Percentiles rank a stretch among this genome's conserved stretches.
Conservation (phyloP, 2,113 vertebrate species). For the Cynoglossus semilaevis region DNA sequence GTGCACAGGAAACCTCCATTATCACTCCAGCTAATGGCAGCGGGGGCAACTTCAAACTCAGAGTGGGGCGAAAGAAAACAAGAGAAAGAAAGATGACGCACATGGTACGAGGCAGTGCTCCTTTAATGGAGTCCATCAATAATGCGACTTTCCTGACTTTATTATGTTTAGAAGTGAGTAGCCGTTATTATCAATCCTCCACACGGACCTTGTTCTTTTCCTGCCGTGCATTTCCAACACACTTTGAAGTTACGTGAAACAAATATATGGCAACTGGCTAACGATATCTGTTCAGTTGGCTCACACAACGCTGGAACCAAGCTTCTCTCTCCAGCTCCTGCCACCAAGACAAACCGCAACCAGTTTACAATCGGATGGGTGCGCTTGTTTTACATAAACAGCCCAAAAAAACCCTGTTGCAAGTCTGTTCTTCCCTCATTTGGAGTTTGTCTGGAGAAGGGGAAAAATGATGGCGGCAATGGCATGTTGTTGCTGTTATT, state of each 20-base stretch:
- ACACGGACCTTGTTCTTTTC: conserved; percentile 33
- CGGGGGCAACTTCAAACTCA: conserved; percentile 50
- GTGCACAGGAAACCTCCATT: conserved; percentile 66
- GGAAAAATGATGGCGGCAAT: conserved; percentile 47
- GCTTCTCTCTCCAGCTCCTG: conserved; percentile 33
- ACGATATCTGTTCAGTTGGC: conserved; percentile 43
- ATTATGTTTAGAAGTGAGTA: conserved; percentile 59
- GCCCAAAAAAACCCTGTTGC: conserved; percentile 76
- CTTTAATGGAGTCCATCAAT: conserved; percentile 70
- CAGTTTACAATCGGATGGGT: conserved; percentile 72
- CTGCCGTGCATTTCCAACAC: conserved; percentile 46
- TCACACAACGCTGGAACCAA: conserved; percentile 51
- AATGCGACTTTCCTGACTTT: conserved; percentile 49
- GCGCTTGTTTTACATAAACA: conserved; percentile 75
- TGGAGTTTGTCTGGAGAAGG: conserved; percentile 75
- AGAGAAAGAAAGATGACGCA: conserved; percentile 53
- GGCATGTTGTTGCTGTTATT: conserved; percentile 58
- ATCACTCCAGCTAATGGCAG: conserved; percentile 61
- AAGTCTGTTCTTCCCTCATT: conserved; percentile 68
- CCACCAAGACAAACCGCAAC: conserved; percentile 60
- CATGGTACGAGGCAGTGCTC: conserved; percentile 51
- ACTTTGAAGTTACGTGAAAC: conserved; percentile 66
- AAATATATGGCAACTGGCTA: conserved; percentile 72
- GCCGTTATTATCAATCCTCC: conserved; percentile 52
- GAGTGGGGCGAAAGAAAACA: conserved; percentile 58